A percentile compares a stretch with the other conserved stretches of the same genome.
phyloP scores from a whole-genome alignment of 1,140 invertebrate genomes.

The Mya arenaria region DNA sequence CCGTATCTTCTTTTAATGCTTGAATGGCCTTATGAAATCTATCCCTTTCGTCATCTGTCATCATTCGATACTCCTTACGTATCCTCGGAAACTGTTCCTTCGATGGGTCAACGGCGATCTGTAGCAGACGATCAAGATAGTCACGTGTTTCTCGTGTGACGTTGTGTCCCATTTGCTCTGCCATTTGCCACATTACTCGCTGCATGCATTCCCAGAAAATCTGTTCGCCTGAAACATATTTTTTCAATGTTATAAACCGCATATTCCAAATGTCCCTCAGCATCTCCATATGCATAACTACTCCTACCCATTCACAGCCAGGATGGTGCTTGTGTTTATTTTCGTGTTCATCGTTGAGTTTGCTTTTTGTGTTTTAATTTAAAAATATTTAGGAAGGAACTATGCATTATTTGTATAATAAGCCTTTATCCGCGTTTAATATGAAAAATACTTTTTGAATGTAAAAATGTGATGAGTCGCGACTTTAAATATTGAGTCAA shows the following conservation, averaged over 20 bases:
- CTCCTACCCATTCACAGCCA: too few species aligned
- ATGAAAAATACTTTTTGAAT: too few species aligned
- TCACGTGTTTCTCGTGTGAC: slow-evolving; percentile 40
- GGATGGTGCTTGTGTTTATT: too few species aligned
- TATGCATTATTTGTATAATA: too few species aligned
- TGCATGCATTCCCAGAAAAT: slow-evolving; percentile 58
- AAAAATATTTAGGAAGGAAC: too few species aligned
- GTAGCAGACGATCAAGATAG: slow-evolving; percentile 24
- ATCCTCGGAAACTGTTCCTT: slow-evolving; percentile 34
- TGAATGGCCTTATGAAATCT: slow-evolving; percentile 76
- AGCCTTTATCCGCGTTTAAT: too few species aligned
- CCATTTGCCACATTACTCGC: slow-evolving; percentile 55
- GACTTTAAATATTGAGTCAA: too few species aligned
- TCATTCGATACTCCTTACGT: slow-evolving; percentile 78
- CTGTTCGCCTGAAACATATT: slow-evolving; percentile 39
- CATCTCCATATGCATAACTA: too few species aligned
- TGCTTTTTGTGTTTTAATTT: too few species aligned
- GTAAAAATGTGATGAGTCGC: too few species aligned
- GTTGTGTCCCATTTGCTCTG: slow-evolving; percentile 49
- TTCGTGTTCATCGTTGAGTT: too few species aligned
- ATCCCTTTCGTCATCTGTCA: slow-evolving; percentile 74
- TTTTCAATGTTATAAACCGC: neutral
- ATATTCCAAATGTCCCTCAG: too few species aligned
- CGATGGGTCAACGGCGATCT: slow-evolving; percentile 21
- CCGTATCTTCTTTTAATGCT: slow-evolving; percentile 77